Conservation (phyloP, 1,140 invertebrate genomes). For the Saccostrea echinata region DNA sequence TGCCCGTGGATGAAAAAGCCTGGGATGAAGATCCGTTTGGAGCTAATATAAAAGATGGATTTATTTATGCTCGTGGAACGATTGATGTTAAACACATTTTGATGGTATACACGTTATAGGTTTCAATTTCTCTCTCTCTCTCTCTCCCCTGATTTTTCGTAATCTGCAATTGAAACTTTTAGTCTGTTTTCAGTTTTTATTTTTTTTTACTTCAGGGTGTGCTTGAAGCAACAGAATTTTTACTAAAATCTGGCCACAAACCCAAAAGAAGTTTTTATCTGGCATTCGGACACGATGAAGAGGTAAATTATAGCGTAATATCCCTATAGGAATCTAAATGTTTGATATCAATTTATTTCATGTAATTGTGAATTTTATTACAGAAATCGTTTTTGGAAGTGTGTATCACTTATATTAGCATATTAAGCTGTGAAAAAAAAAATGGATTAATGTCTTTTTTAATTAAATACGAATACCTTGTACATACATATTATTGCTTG, state of each 20-base stretch:
- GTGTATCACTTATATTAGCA: no score
- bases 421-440: no score
- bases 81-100: conserved; percentile 83
- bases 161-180: background rate
- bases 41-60: conserved; percentile 80
- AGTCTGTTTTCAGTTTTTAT: background rate
- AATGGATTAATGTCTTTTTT: no score
- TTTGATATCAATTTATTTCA: no score
- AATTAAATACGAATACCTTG: no score
- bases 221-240: conserved; percentile 82
- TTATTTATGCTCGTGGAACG: conserved; percentile 83
- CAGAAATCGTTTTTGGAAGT: no score
- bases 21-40: conserved; percentile 83
- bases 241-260: conserved; percentile 78
- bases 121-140: background rate
- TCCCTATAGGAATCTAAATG: no score
- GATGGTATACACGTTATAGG: conserved; percentile 79
- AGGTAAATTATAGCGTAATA: conserved; percentile 80
- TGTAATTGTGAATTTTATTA: no score
- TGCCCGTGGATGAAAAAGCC: conserved; percentile 80
- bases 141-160: background rate
- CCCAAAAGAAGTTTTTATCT: conserved; percentile 82
- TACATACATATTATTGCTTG: no score
- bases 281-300: conserved; percentile 85
- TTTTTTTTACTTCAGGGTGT: conserved; percentile 80